Base-by-base conservation (phyloP, 1,140 invertebrate species). In the Aleiodes sp. region DNA sequence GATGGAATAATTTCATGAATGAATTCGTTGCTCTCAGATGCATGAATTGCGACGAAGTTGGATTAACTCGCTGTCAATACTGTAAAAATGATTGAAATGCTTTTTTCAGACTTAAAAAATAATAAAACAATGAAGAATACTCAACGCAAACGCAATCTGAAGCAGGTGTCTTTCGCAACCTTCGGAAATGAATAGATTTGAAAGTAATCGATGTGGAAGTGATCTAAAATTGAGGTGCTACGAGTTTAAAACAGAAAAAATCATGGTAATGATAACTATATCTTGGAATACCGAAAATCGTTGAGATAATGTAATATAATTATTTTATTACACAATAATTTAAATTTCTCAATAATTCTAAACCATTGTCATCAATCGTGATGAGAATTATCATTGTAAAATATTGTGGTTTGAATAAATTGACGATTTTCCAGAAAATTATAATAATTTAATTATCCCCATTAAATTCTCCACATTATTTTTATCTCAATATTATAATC, bases 1-100 rank as follows among this genome's bases (percentile, higher is more conserved):
- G 96, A 81, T 88, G 96, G 70, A 98, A 98, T 85, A 92, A 97
- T 75, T 98, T 98, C 81, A 97, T 95, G 0, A 91, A 94, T 12
- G 95, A 97, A 86, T 96, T 98, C 80, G 92, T 96, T 46, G 94
- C 96, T 0, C 87, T 98, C n/a, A 96, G 96, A 75, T 98, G 97
- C 85, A 97, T 96, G 92, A 94, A 95, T 77, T 98, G 97, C 86
- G 94, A 98, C 79, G 95, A 97, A 86, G 95, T 95, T 9, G 97
- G 96, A 31, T 88, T 98, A 8, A 92, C 98, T 3, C 90, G 91
- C 71, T 98, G 96, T 85, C 91, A 92, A 65, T 88, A 91, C 83
- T 88, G 73, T 80, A 52, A 6, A 3, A 52, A 52, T 52, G 19
- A 24, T 12, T 52, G 26, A 21, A 12, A 21, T 52, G 26, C 21